Evolutionary conservation across 2,797 vertebrate genomes (phyloP), one percentile per base, ranked within the genome.

Genomic region (Pantherophis vulpinus): DNA sequence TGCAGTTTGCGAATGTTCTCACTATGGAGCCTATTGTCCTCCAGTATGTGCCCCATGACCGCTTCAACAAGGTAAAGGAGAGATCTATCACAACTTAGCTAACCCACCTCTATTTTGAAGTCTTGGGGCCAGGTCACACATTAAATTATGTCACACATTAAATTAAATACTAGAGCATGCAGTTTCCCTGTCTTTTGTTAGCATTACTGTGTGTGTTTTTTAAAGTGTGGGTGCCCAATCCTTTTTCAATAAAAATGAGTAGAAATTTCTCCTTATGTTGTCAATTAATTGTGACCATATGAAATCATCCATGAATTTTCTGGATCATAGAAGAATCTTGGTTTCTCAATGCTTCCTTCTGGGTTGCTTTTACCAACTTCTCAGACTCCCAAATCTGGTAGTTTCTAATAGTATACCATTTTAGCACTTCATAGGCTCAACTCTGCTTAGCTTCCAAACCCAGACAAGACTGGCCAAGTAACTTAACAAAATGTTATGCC

Each of bases 11-110:
- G 96, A 99, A 99, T 70, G 99, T 99, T 89, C 98, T 99, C 95
- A 99, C 99, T 97, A 99, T 99, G 99, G 99, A 99, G 96, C 99
- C 99, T 55, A 99, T 99, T 58, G 99, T 99, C 93, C 98, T 99
- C 93, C 99, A 99, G 97, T 99, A 98, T 0, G 99, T 99, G 47
- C 99, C 99, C 7, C 99, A 99, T 0, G 99, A 99, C 93, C 98
- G 99, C 97, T 99, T 99, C 97, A 99, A 99, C 97, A 99, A 99
- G 99, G 99, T 99, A 97, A 96, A 91, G 91, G 54, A 16, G 70
- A 83, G 74, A 83, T 25, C 74, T 47, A 25, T 5, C 74, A 83
- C 74, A 83, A 83, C 20, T 25, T 83, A 83, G 20, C 37, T 12
- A 83, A 42, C 37, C 90, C 20, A 8, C 12, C 2, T 86, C 54